Evolutionary conservation across 2,797 vertebrate species (phyloP), one percentile per base, ranked within the genome.

Genomic region (Hypotaenidia okinawae): DNA sequence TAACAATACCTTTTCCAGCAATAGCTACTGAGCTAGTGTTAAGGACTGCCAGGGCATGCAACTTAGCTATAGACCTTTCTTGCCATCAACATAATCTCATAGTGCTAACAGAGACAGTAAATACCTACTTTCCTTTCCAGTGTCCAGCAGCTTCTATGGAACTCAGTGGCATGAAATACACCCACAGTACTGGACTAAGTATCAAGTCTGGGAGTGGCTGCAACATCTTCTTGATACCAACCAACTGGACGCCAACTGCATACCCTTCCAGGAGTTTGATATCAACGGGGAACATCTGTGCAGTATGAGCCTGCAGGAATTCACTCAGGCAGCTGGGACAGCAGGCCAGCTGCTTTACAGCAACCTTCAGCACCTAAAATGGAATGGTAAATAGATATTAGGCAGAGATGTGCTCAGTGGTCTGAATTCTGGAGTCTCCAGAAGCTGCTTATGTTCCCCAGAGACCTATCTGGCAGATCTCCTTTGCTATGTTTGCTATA

Each of bases 191-290:
- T 99, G 99, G 99, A 99, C 98, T 84, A 99, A 99, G 85, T 99
- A 98, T 97, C 99, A 99, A 97, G 99, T 99, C 88, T 99, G 99
- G 99, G 99, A 99, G 67, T 99, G 99, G 99, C 98, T 99, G 95
- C 99, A 99, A 92, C 99, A 99, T 95, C 98, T 99, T 25, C 98
- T 99, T 98, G 99, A 99, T 97, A 98, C 99, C 96, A 98, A 99
- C 97, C 99, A 99, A 95, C 98, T 99, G 33, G 99, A 99, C 32
- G 98, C 99, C 92, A 98, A 98, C 95, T 99, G 97, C 96, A 98
- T 99, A 96, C 99, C 99, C 61, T 99, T 99, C 96, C 99, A 99
- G 91, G 99, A 99, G 98, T 99, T 99, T 76, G 99, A 99, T 75
- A 97, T 99, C 91, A 99, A 98, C 0, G 99, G 99, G 59, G 98